phyloP scores from a whole-genome alignment of 1,140 invertebrate genomes.

The Formica selysi region DNA sequence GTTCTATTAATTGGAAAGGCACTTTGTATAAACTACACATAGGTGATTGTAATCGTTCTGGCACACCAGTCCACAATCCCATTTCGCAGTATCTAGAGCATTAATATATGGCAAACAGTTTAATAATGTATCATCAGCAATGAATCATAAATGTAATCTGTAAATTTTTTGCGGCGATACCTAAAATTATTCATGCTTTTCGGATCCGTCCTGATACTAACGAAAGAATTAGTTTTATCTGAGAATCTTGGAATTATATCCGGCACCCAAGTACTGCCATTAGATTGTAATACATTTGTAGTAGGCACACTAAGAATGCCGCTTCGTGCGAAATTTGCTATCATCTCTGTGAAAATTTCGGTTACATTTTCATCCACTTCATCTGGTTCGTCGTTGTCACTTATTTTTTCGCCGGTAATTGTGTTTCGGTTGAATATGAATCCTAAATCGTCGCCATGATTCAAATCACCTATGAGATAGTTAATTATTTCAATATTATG shows the following conservation, averaged over 20 bases:
- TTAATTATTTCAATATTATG: not conserved
- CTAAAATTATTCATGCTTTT: conserved; percentile 86
- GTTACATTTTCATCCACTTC: conserved; percentile 88
- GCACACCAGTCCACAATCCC: conserved; percentile 87
- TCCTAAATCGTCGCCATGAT: conserved; percentile 90
- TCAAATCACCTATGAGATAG: conserved; percentile 82
- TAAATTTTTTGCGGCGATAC: conserved; percentile 72
- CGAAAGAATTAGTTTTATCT: conserved; percentile 85
- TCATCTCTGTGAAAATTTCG: conserved; percentile 88
- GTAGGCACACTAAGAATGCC: conserved; percentile 80
- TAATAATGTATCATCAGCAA: not conserved
- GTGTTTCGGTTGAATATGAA: conserved; percentile 90
- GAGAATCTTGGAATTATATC: conserved; percentile 83
- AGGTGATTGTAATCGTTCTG: conserved; percentile 85
- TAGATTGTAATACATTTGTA: conserved; percentile 1
- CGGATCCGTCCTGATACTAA: conserved; percentile 86
- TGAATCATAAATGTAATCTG: not conserved
- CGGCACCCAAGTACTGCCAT: conserved; percentile 18
- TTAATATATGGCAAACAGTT: conserved; percentile 27
- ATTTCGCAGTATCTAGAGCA: conserved; percentile 87
- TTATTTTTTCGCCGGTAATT: conserved; percentile 87
- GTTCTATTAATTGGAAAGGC: conserved; percentile 68
- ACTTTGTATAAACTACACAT: conserved; percentile 81
- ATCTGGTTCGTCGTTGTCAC: conserved; percentile 80
- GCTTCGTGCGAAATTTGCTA: conserved; percentile 89